Base-by-base conservation (phyloP, 2,888 invertebrate genomes). In the Malacosoma neustria region DNA sequence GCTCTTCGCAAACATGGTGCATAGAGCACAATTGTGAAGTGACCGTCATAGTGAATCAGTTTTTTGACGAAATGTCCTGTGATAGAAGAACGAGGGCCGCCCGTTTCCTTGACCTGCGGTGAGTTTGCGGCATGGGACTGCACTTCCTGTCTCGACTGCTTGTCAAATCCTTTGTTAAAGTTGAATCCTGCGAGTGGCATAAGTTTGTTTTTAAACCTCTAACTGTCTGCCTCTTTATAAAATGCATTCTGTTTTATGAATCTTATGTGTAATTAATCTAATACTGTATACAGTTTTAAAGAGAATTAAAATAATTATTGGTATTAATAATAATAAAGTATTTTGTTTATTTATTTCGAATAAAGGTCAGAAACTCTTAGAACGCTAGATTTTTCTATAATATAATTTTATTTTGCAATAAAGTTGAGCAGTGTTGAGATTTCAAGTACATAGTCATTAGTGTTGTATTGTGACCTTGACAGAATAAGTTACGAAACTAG, bases 81-180 rank as follows among this genome's bases (percentile, higher is more conserved):
- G 84, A 84, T 63, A 79, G 82, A 73, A 80, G 80, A 82, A 80
- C 76, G 63, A 84, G 81, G 65, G 70, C 75, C 62, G 79, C 77
- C 63, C 84, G 85, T 59, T 80, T 74, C 73, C 84, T 84, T 71
- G 85, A 84, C 66, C 77, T 85, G 73, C 84, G 85, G 85, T 85
- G 82, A 85, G 85, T 84, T 72, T 62, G 59, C 61, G 61, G 61
- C 64, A 55, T 57, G 57, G 53, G 54, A 63, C 65, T 61, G 62
- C 53, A 75, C 71, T 72, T 75, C 75, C 79, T 74, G 69, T 65
- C 72, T 63, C 65, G 55, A 61, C 61, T 62, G 61, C 64, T 55
- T 52, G 55, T 50, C 59, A 63, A 60, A 72, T 76, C 75, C 79
- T 77, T 77, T 77, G 77, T 76, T 72, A 72, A 63, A 68, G 79